phyloP scores from a whole-genome alignment of 2,888 invertebrate species.

The Aleiodes alternator region DNA sequence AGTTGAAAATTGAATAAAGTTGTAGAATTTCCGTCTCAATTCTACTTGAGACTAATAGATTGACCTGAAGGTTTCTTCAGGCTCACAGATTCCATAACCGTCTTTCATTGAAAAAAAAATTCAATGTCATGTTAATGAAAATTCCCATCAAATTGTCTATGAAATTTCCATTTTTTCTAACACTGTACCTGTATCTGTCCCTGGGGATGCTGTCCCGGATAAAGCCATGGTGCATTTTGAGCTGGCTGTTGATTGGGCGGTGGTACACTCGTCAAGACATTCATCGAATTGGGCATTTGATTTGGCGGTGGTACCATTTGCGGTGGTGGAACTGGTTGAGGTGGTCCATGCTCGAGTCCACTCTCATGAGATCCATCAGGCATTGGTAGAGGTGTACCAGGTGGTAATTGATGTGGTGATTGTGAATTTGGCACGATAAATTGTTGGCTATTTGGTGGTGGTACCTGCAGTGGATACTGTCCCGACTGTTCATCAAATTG shows the following conservation, averaged over 20 bases:
- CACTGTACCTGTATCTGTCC: conserved; percentile 67
- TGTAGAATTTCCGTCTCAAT: too few species aligned
- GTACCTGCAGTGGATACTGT: conserved; percentile 67
- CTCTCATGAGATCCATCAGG: conserved; percentile 72
- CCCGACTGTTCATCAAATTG: conserved; percentile 69
- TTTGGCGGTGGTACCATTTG: conserved; percentile 73
- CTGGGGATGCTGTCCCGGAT: conserved; percentile 68
- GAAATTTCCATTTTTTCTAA: too few species aligned
- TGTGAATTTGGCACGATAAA: conserved; percentile 68
- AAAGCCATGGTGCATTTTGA: conserved; percentile 72
- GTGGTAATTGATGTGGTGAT: conserved; percentile 59
- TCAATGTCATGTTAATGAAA: too few species aligned
- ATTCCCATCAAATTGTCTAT: too few species aligned
- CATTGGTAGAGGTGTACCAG: conserved; percentile 32
- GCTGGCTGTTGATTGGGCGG: conserved; percentile 65
- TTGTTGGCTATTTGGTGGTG: conserved; percentile 67
- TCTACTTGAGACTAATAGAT: too few species aligned
- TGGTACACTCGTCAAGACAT: conserved; percentile 70
- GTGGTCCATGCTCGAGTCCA: conserved; percentile 76
- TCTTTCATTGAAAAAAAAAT: too few species aligned
- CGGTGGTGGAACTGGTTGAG: conserved; percentile 73
- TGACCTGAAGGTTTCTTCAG: too few species aligned
- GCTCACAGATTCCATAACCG: too few species aligned
- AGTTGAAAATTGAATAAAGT: too few species aligned
- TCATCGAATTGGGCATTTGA: conserved; percentile 70